A percentile compares a stretch with the other conserved stretches of the same genome.
Conservation (phyloP, 2,113 vertebrate species). For the Picathartes gymnocephalus region DNA sequence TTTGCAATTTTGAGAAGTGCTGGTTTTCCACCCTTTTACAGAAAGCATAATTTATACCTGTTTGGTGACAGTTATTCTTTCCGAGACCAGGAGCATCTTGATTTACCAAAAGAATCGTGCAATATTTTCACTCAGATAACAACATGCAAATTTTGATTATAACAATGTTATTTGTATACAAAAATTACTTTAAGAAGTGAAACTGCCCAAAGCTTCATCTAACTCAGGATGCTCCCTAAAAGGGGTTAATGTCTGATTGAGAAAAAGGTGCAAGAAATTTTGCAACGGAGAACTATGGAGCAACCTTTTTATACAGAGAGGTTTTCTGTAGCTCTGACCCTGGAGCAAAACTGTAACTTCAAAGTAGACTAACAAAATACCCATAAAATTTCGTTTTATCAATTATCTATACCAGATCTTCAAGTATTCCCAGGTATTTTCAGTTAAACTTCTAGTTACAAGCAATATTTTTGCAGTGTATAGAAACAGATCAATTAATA, state of each 20-base stretch:
- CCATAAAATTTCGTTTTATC: neutral
- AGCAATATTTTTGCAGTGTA: neutral
- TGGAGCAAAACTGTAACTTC: neutral
- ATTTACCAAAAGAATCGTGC: neutral
- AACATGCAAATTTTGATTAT: neutral
- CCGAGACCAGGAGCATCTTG: neutral
- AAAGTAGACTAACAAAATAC: neutral
- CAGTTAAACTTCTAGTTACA: neutral
- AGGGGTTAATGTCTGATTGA: neutral
- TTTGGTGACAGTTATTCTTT: neutral
- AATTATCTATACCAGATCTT: neutral
- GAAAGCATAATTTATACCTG: neutral
- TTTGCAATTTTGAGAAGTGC: neutral
- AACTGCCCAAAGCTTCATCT: neutral
- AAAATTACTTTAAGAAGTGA: neutral
- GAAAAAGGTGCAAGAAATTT: conserved; percentile 29
- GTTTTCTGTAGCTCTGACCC: neutral
- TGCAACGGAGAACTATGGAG: conserved; percentile 8
- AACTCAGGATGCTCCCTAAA: neutral
- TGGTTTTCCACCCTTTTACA: neutral
- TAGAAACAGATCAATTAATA: neutral
- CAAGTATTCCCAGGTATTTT: neutral
- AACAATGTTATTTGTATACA: neutral
- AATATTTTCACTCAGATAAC: neutral
- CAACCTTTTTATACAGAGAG: neutral